Conservation (phyloP, 2,113 vertebrate genomes). For the Dipodomys merriami region DNA sequence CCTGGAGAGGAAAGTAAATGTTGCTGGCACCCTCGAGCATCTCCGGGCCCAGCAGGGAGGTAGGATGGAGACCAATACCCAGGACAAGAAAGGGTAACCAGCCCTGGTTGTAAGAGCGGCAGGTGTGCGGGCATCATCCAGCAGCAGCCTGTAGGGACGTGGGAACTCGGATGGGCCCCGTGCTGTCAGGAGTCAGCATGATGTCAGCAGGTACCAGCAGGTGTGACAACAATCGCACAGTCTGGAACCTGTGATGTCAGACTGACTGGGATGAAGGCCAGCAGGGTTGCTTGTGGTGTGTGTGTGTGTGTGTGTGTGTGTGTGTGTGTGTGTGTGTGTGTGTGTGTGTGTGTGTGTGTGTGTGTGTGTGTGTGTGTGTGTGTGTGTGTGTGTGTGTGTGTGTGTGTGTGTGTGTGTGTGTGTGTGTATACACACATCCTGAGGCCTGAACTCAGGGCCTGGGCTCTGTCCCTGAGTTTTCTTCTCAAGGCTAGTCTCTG, state of each 20-base stretch:
- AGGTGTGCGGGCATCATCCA: background rate
- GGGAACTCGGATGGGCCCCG: background rate
- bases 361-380: too few species aligned
- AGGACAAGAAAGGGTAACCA: background rate
- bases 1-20: background rate
- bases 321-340: too few species aligned
- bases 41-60: background rate
- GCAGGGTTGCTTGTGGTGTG: background rate
- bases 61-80: background rate
- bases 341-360: too few species aligned
- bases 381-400: too few species aligned
- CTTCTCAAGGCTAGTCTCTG: too few species aligned
- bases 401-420: too few species aligned
- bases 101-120: background rate
- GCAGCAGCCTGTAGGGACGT: background rate
- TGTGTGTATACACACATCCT: too few species aligned
- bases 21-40: accelerated
- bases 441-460: too few species aligned
- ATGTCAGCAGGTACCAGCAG: slow-evolving; percentile 3
- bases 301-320: too few species aligned
- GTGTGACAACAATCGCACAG: background rate
- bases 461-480: too few species aligned
- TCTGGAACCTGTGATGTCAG: slow-evolving; percentile 35
- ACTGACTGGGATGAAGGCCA: slow-evolving; percentile 44
- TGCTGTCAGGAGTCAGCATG: background rate